Evolutionary conservation across 2,888 invertebrate genomes (phyloP), one percentile per base, ranked within the genome.

Genomic region (Conops quadrifasciatus): DNA sequence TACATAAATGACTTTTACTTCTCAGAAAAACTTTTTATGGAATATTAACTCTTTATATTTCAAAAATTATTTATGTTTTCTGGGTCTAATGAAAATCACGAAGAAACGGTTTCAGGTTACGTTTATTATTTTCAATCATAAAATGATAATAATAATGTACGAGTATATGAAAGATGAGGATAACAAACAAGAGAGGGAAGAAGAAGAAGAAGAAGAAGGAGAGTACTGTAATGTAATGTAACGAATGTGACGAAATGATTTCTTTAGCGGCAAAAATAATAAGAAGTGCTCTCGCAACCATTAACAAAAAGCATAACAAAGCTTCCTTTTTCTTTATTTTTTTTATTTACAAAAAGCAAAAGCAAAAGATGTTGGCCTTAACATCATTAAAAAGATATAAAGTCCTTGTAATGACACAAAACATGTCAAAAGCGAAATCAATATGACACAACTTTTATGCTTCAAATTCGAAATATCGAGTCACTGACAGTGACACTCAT

Each of bases 401-500:
- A 53, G 5, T 16, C 36, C 51, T 28, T 62, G 49, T 62, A 62
- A 56, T 67, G 67, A 60, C 67, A 49, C 67, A 68, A 68, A 19
- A 62, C 51, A 62, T 62, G 60, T 68, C 60, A 62, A 51, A 68
- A 51, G 62, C 51, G 60, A 51, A 68, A 62, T 68, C 60, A 62
- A 62, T 60, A 62, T 51, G 68, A 21, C 51, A 51, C 36, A 43
- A 51, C 51, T 28, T 56, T 28, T 36, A 36, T 36, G 9, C 36
- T 7, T 36, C 60, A 62, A 68, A 68, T 36, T 36, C 5, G 36
- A 36, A 36, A 36, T 9, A 36, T 7, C 36, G 36, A 62, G 60
- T 62, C 68, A 60, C 68, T 68, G 68, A 62, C 56, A 62, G 49
- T 68, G 68, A 68, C 68, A 68, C 21, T 43, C 21, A 51, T 47